Percentiles rank a stretch among this genome's conserved stretches.
Conservation (phyloP, 1,140 invertebrate genomes). For the Ceratoteleas bidentatus region DNA sequence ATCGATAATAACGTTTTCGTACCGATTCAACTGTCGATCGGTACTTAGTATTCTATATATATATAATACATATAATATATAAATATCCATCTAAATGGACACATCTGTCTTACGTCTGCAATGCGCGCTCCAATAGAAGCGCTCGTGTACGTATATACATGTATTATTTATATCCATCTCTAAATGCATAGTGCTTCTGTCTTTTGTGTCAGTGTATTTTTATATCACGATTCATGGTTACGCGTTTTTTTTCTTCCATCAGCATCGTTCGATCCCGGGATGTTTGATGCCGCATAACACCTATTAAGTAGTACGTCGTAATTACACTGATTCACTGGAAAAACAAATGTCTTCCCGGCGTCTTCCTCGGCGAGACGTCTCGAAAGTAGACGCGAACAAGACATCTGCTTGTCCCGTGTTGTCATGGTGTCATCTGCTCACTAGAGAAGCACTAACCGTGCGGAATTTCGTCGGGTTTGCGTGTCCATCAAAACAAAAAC, state of each 20-base stretch:
- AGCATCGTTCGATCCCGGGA: slow-evolving; percentile 38
- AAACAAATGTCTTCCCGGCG: too few species aligned
- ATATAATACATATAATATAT: slow-evolving; percentile 73
- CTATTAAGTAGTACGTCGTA: slow-evolving; percentile 61
- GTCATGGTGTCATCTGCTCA: slow-evolving; percentile 52
- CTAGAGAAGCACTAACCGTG: slow-evolving; percentile 62
- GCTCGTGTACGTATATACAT: slow-evolving; percentile 65
- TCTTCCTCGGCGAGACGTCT: too few species aligned
- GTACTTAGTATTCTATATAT: slow-evolving; percentile 69
- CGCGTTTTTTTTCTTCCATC: slow-evolving; percentile 55
- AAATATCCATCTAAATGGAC: slow-evolving; percentile 76
- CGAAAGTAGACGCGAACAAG: too few species aligned
- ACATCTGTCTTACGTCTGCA: slow-evolving; percentile 70
- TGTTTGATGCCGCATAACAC: slow-evolving; percentile 42
- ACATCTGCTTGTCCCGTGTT: neutral
- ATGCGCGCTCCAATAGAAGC: slow-evolving; percentile 55
- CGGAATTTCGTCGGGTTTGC: slow-evolving; percentile 58
- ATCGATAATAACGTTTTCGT: slow-evolving; percentile 71
- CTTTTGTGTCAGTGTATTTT: slow-evolving; percentile 66
- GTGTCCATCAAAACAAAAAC: slow-evolving; percentile 62
- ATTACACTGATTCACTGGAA: slow-evolving; percentile 29
- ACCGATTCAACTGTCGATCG: slow-evolving; percentile 54
- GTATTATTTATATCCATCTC: slow-evolving; percentile 71
- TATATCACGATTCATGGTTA: slow-evolving; percentile 66
- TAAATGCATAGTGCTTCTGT: slow-evolving; percentile 72